These are phyloP conservation scores for Myotis davidii DNA, from an alignment of 2,113 vertebrate species.

Conservation along the genomic window DNA sequence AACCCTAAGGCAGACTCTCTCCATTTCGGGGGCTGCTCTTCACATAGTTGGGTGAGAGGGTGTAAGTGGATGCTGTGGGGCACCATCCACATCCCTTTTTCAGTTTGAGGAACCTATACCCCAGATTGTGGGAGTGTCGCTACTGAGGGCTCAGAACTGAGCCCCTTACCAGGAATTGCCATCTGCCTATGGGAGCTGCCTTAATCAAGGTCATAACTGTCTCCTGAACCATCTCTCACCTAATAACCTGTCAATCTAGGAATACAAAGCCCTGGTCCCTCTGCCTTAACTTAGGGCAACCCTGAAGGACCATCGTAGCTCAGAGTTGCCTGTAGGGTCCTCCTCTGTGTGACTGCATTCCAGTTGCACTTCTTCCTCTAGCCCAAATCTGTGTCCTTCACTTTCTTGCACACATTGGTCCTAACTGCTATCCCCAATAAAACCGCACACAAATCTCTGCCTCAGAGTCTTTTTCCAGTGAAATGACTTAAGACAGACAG, in stretches of 20 bases:
- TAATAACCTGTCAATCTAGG: neutral
- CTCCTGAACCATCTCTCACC: neutral
- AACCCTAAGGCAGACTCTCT: neutral
- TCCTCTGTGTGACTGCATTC: neutral
- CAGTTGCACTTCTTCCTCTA: neutral
- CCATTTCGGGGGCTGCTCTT: neutral
- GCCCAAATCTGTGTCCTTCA: neutral
- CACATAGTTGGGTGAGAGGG: neutral
- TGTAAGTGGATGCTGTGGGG: neutral
- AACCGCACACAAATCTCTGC: neutral
- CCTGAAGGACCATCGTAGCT: neutral
- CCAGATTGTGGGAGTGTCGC: neutral
- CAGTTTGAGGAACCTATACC: neutral
- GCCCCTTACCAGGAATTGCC: neutral
- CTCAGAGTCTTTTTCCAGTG: neutral
- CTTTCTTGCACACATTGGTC: neutral
- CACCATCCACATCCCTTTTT: fast-evolving
- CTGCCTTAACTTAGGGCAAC: neutral
- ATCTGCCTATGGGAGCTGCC: neutral
- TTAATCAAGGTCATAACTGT: neutral
- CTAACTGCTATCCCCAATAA: neutral
- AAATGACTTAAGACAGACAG: neutral
- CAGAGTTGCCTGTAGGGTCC: neutral
- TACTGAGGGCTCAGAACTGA: neutral
- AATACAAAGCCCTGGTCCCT: neutral